Percentiles rank a stretch among this genome's conserved stretches.
phyloP scores from a whole-genome alignment of 2,888 invertebrate species.

The Dorcus hopei region DNA sequence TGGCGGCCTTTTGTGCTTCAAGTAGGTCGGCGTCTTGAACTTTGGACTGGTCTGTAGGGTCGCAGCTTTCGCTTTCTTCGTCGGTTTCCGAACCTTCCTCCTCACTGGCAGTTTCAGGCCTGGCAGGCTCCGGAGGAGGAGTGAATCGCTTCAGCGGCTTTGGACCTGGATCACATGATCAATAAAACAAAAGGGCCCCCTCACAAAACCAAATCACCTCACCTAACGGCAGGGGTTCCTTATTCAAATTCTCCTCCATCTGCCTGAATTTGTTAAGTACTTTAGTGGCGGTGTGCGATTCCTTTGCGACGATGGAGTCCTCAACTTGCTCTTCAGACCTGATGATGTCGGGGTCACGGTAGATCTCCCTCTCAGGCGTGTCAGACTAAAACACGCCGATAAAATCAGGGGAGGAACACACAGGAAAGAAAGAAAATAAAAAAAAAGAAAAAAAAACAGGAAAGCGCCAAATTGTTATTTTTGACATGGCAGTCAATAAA shows the following conservation, averaged over 20 bases:
- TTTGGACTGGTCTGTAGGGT: slow-evolving; percentile 46
- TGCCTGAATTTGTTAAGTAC: slow-evolving; percentile 88
- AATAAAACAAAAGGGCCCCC: not conserved
- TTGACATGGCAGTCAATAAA: not conserved
- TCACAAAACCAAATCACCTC: slow-evolving; percentile 5
- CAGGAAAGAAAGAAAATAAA: not conserved
- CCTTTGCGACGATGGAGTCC: slow-evolving; percentile 53
- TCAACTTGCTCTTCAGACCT: slow-evolving; percentile 59
- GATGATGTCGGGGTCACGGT: slow-evolving; percentile 70
- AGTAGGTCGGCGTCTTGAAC: slow-evolving; percentile 40
- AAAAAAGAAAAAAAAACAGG: slow-evolving; percentile 5
- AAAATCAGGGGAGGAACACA: not conserved
- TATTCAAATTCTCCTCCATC: slow-evolving; percentile 71
- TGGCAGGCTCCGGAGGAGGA: slow-evolving; percentile 71
- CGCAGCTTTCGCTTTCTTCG: slow-evolving; percentile 50
- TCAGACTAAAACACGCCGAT: slow-evolving; percentile 48
- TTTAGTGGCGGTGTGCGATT: slow-evolving; percentile 73
- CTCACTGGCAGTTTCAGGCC: slow-evolving; percentile 40
- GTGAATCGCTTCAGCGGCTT: slow-evolving; percentile 87
- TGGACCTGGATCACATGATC: slow-evolving; percentile 49
- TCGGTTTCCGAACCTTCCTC: slow-evolving; percentile 49
- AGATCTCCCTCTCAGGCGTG: slow-evolving; percentile 70
- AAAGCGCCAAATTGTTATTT: slow-evolving; percentile 2
- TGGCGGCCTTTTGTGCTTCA: slow-evolving; percentile 66
- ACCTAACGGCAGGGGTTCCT: slow-evolving; percentile 48